Conservation (phyloP, 2,888 invertebrate species). For the Halocaridina rubra region DNA sequence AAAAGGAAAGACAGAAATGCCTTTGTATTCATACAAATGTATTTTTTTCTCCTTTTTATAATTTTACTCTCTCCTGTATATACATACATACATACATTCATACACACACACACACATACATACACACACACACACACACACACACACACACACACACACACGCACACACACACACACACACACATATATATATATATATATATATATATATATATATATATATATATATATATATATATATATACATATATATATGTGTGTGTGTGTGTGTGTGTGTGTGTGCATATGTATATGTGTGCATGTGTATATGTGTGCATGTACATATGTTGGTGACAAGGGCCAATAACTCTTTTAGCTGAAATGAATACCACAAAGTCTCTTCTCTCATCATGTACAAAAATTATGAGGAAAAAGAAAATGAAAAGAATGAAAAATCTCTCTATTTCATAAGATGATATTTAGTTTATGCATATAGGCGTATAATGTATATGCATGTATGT, state of each 20-base stretch:
- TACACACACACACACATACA: background rate
- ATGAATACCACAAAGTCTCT: no score
- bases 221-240: constrained; percentile 10
- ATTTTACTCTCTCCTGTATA: background rate
- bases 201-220: background rate
- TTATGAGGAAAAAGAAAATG: no score
- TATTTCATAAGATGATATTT: no score
- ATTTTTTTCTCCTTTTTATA: no score
- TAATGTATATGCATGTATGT: no score
- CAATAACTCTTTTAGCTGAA: no score
- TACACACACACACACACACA: background rate
- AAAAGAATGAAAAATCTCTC: no score
- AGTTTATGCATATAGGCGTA: no score
- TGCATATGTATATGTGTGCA: background rate
- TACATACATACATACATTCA: background rate
- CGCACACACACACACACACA: background rate
- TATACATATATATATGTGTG: constrained; percentile 8
- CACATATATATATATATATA: background rate
- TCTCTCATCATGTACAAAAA: no score
- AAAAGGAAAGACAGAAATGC: no score
- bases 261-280: background rate
- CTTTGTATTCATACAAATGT: no score
- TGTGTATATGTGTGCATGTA: background rate
- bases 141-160: background rate
- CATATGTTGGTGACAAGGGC: no score